Base-by-base conservation (phyloP, 2,797 vertebrate species). In the Enteromius argenteus region DNA sequence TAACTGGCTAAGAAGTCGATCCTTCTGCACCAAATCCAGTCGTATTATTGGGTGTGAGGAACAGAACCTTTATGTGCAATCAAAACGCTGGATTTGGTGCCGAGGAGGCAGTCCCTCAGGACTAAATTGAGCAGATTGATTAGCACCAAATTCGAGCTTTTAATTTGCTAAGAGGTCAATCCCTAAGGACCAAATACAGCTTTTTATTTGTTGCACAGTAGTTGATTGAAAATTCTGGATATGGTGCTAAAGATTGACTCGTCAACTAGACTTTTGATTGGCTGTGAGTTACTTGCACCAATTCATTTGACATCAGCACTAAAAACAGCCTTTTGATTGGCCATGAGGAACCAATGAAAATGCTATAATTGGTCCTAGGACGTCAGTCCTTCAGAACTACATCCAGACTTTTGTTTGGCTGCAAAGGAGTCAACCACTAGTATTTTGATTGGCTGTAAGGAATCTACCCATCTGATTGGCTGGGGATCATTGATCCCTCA, bases 1-100 rank as follows among this genome's bases (percentile, higher is more conserved):
- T 27, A 44, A 35, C 53, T 44, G 8, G n/a, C 7, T 44, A n/a
- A 44, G 53, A 19, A 13, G n/a, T 77, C 4, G n/a, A 11, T 77
- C 42, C n/a, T n/a, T 79, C 19, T 2, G 27, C 6, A 23, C 30
- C 21, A 51, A 51, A 68, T 68, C 2, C 64, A 35, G 60, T 14
- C 2, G 37, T 42, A 15, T 78, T 62, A 78, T 67, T 51, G 42
- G 42, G 19, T 79, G 30, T 79, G 64, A 35, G 19, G 11, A 79
- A 15, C 44, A 14, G 11, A 49, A 17, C 0, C 23, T 39, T n/a
- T 39, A 21, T 4, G 17, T 15, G 19, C 39, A 66, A 35, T 79
- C 11, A n/a, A 46, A 79, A 49, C 3, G 2, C 1, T 27, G 5
- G 1, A 66, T 46, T 66, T 79, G 27, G 19, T 66, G 11, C 42